Evolutionary conservation across 2,888 invertebrate species (phyloP).

Genomic region (Zonitis immaculata): DNA sequence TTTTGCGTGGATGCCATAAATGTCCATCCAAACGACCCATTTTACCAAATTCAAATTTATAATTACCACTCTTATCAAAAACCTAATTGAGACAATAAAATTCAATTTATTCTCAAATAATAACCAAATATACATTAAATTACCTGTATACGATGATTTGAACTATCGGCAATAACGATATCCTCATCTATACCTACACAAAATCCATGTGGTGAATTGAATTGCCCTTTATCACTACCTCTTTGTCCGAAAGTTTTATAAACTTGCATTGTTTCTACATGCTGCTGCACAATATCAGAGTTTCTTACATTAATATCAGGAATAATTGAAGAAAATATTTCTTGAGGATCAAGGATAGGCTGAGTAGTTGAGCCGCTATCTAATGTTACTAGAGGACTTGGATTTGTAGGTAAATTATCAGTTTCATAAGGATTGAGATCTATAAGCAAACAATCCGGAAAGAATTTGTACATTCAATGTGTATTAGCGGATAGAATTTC

Average conservation of each 20-base stretch:
- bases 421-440: neutral
- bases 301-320: slow-evolving; percentile 40
- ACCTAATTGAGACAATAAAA: slow-evolving; percentile 55
- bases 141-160: slow-evolving; percentile 92
- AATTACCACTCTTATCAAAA: slow-evolving; percentile 89
- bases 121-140: neutral
- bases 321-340: slow-evolving; percentile 53
- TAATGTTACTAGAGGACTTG: slow-evolving; percentile 20
- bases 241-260: slow-evolving; percentile 91
- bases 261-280: slow-evolving; percentile 81
- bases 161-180: slow-evolving; percentile 94
- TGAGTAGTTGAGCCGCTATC: neutral
- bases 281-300: slow-evolving; percentile 41
- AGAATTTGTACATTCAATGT: neutral
- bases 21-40: slow-evolving; percentile 95
- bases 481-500: neutral
- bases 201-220: slow-evolving; percentile 96
- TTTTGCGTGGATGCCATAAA: slow-evolving; percentile 95
- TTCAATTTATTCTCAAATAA: neutral
- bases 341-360: slow-evolving; percentile 47
- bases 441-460: neutral
- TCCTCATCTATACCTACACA: slow-evolving; percentile 93
- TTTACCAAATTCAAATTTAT: slow-evolving; percentile 90
- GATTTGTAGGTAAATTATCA: slow-evolving; percentile 41
- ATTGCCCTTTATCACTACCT: slow-evolving; percentile 88